phyloP scores from a whole-genome alignment of 2,113 vertebrate genomes.

The Paramisgurnus dabryanus region DNA sequence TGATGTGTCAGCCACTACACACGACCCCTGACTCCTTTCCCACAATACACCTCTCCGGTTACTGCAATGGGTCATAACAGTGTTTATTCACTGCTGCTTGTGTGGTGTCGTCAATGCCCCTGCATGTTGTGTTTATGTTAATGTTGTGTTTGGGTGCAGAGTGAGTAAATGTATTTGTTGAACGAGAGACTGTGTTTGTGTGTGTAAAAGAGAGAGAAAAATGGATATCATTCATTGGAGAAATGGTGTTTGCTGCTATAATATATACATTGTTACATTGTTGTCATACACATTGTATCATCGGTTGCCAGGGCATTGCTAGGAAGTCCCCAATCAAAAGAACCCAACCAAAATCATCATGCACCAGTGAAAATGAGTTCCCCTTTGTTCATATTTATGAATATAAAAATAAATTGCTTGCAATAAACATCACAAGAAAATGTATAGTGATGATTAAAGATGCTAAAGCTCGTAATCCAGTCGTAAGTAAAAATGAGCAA shows the following conservation, averaged over 20 bases:
- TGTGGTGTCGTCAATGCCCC: background rate
- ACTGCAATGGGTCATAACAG: background rate
- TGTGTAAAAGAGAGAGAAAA: too few relatives aligned
- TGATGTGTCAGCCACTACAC: background rate
- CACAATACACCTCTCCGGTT: slow-evolving; percentile 17
- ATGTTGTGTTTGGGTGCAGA: background rate
- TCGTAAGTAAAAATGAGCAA: slow-evolving; percentile 2
- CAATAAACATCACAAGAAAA: background rate
- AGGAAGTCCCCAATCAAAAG: too few relatives aligned
- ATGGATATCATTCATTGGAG: background rate
- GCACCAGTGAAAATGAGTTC: background rate
- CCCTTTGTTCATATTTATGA: background rate
- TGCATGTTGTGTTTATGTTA: background rate
- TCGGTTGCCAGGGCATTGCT: too few relatives aligned
- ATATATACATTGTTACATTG: too few relatives aligned
- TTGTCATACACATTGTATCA: too few relatives aligned
- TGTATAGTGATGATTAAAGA: slow-evolving; percentile 7
- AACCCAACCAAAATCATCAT: too few relatives aligned
- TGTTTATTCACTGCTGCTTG: slow-evolving; percentile 8
- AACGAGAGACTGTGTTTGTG: too few relatives aligned
- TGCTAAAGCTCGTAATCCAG: slow-evolving; percentile 4
- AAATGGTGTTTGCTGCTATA: too few relatives aligned
- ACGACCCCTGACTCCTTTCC: slow-evolving; percentile 10
- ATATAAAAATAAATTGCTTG: background rate
- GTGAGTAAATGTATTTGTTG: background rate